phyloP scores from a whole-genome alignment of 1,140 invertebrate species.

The Nasonia giraulti region DNA sequence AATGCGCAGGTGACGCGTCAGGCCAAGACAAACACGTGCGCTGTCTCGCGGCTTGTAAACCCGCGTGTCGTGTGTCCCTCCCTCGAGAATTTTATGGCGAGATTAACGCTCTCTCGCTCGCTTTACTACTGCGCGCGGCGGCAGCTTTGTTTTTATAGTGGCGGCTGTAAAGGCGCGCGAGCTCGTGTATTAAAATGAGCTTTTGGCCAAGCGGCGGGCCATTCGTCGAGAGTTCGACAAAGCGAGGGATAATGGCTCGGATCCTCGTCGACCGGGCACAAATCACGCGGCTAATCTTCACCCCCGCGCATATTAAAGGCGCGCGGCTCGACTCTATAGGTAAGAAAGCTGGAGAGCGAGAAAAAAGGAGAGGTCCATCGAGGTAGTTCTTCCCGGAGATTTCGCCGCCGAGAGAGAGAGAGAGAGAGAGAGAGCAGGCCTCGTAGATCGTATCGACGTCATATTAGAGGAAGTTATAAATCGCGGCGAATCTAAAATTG shows the following conservation, averaged over 20 bases:
- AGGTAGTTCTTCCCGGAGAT: slow-evolving; percentile 36
- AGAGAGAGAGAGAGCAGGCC: slow-evolving; percentile 37
- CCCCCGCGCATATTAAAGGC: slow-evolving; percentile 3
- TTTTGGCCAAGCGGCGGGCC: neutral
- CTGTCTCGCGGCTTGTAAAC: slow-evolving; percentile 9
- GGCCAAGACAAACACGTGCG: slow-evolving; percentile 6
- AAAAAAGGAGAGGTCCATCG: slow-evolving; percentile 10
- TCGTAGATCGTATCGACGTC: slow-evolving; percentile 67
- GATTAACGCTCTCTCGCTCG: neutral
- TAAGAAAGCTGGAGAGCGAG: neutral
- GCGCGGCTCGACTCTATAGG: neutral
- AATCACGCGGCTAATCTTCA: slow-evolving; percentile 47
- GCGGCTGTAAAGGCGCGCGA: neutral
- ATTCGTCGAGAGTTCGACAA: slow-evolving; percentile 43
- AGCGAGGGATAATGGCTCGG: slow-evolving; percentile 29
- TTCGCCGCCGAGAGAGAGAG: neutral
- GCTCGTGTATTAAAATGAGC: neutral
- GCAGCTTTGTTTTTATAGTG: neutral
- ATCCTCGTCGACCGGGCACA: slow-evolving; percentile 13
- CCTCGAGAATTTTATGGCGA: slow-evolving; percentile 33
- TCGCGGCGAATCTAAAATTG: slow-evolving; percentile 74
- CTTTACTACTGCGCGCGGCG: neutral
- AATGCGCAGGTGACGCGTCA: slow-evolving; percentile 21
- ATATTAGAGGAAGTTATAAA: slow-evolving; percentile 76
- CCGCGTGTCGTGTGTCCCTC: neutral